Conservation (phyloP, 2,113 vertebrate species). For the Tympanuchus pallidicinctus region DNA sequence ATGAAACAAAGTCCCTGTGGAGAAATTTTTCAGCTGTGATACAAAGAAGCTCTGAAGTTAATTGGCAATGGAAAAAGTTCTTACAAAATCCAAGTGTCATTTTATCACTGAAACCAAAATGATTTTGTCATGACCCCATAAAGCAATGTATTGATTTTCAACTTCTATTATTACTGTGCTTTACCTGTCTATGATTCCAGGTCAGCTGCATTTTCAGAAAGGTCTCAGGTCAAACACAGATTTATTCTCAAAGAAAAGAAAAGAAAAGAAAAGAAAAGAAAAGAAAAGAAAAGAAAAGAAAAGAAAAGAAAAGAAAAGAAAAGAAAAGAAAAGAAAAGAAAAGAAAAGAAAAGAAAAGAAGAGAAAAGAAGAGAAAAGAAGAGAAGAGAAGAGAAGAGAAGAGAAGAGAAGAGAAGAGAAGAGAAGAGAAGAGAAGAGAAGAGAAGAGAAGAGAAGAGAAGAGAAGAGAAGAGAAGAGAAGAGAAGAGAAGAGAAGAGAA, state of each 20-base stretch:
- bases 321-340: too few species aligned
- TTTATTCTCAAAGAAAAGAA: conserved; percentile 41
- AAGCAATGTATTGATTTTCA: conserved; percentile 77
- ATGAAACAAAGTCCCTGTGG: neutral
- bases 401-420: neutral
- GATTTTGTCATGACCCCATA: conserved; percentile 70
- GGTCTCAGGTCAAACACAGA: conserved; percentile 72
- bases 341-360: too few species aligned
- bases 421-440: conserved; percentile 2
- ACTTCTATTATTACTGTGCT: conserved; percentile 72
- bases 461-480: too few species aligned
- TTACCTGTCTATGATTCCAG: conserved; percentile 74
- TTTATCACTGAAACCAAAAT: conserved; percentile 71
- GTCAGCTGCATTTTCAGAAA: conserved; percentile 77
- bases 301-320: too few species aligned
- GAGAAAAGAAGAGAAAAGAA: too few species aligned
- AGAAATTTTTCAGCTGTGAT: conserved; percentile 30
- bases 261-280: too few species aligned
- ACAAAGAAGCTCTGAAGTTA: conserved; percentile 44
- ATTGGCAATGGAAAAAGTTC: conserved; percentile 61
- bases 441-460: too few species aligned
- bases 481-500: too few species aligned
- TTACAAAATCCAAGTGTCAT: conserved; percentile 71
- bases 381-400: too few species aligned
- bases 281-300: too few species aligned